Conservation (phyloP, 1,140 invertebrate genomes). For the Campoletis sonorensis region DNA sequence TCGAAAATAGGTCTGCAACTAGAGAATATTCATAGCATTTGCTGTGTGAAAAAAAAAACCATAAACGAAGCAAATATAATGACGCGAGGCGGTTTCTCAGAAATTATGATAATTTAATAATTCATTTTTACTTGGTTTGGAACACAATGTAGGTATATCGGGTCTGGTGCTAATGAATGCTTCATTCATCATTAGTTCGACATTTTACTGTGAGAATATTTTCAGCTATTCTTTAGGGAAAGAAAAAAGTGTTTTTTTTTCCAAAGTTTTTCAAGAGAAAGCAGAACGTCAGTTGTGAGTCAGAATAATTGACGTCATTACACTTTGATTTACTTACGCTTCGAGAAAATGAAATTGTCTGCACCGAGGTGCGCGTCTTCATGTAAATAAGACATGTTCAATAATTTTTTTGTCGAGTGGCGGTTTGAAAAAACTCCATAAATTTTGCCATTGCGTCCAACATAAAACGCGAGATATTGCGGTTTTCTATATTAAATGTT, state of each 20-base stretch:
- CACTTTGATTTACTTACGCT: background rate
- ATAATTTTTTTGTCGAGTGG: too few relatives aligned
- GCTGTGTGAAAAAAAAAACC: too few relatives aligned
- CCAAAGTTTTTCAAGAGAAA: background rate
- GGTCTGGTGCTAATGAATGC: background rate
- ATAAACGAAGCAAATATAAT: too few relatives aligned
- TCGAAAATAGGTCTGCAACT: too few relatives aligned
- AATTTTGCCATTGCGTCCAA: too few relatives aligned
- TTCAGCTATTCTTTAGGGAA: background rate
- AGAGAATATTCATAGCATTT: too few relatives aligned
- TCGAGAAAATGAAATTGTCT: background rate
- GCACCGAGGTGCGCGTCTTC: background rate
- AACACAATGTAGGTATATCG: too few relatives aligned
- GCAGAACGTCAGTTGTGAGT: background rate
- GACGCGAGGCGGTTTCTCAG: too few relatives aligned
- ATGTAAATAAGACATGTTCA: background rate
- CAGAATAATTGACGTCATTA: background rate
- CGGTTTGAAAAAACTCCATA: too few relatives aligned
- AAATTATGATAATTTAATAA: too few relatives aligned
- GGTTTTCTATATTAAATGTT: constrained; percentile 29
- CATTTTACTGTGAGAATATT: background rate
- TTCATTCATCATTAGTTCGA: background rate
- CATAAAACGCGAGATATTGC: too few relatives aligned
- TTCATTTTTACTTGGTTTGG: background rate
- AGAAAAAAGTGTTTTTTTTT: constrained; percentile 18